Percentiles rank a stretch among this genome's conserved stretches.
phyloP scores from a whole-genome alignment of 2,888 invertebrate species.

The Strigamia maritima region DNA sequence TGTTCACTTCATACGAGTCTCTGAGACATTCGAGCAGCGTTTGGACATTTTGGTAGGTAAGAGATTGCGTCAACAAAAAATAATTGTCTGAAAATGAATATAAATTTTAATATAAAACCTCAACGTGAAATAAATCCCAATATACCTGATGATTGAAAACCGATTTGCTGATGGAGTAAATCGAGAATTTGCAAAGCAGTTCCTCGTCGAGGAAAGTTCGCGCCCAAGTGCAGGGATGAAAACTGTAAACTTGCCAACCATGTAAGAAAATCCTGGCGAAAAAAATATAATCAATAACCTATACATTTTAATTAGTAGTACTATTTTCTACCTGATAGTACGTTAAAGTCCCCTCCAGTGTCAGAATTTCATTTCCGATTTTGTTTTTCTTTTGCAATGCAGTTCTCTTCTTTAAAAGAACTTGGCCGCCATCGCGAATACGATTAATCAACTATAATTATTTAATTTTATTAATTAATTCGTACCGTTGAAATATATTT shows the following conservation, averaged over 20 bases:
- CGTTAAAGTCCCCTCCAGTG: background rate
- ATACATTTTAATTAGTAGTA: background rate
- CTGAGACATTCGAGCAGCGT: slow-evolving; percentile 60
- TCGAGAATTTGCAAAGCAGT: slow-evolving; percentile 58
- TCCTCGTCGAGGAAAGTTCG: slow-evolving; percentile 62
- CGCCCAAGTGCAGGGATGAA: slow-evolving; percentile 60
- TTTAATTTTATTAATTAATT: background rate
- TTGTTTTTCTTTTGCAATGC: background rate
- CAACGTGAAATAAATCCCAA: background rate
- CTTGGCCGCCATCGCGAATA: slow-evolving; percentile 55
- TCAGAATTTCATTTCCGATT: slow-evolving; percentile 37
- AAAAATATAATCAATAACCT: slow-evolving; percentile 48
- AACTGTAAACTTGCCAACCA: slow-evolving; percentile 58
- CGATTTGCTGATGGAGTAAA: slow-evolving; percentile 39
- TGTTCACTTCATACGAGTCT: slow-evolving; percentile 76
- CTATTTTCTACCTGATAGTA: slow-evolving; percentile 32
- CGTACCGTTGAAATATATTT: background rate
- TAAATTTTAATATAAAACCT: background rate
- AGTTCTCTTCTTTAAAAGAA: background rate
- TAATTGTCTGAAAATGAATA: slow-evolving; percentile 5
- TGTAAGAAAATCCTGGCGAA: slow-evolving; percentile 54
- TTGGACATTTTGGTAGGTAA: slow-evolving; percentile 52
- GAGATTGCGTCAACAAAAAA: slow-evolving; percentile 35
- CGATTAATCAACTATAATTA: slow-evolving; percentile 55
- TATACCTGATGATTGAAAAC: slow-evolving; percentile 38